Percentiles rank a stretch among this genome's conserved stretches.
phyloP scores from a whole-genome alignment of 1,140 invertebrate species.

The Drosophila pruinosa region DNA sequence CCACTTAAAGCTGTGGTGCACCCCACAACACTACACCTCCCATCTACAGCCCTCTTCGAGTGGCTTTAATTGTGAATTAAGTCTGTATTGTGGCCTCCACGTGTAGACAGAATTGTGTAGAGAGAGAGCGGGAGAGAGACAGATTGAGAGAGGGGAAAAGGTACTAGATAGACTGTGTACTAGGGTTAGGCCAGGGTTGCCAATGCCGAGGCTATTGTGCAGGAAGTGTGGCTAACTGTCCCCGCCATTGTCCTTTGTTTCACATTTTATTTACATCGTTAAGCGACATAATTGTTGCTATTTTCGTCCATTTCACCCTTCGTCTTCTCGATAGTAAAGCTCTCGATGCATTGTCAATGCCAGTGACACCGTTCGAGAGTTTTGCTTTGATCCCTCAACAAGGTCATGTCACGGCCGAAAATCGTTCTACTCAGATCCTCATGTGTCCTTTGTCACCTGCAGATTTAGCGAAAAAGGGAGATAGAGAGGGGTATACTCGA shows the following conservation, averaged over 20 bases:
- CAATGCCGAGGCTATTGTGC: conserved; percentile 74
- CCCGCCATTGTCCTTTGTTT: conserved; percentile 43
- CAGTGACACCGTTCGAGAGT: conserved; percentile 51
- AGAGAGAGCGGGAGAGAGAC: not conserved
- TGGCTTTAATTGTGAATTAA: conserved; percentile 83
- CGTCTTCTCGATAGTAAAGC: not conserved
- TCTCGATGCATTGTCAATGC: conserved; percentile 75
- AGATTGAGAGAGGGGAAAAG: not conserved
- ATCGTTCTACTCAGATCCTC: conserved; percentile 1
- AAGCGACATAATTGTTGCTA: conserved; percentile 75
- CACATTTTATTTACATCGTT: conserved; percentile 71
- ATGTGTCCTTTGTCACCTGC: conserved; percentile 33
- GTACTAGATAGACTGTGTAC: not conserved
- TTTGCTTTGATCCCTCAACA: conserved; percentile 57
- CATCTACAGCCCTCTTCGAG: conserved; percentile 46
- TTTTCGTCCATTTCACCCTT: conserved; percentile 47
- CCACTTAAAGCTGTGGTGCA: conserved; percentile 51
- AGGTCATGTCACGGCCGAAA: conserved; percentile 46
- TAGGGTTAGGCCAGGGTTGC: conserved; percentile 49
- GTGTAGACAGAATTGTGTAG: conserved; percentile 28
- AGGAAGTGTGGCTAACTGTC: conserved; percentile 43
- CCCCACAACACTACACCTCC: not conserved
- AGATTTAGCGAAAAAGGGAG: conserved; percentile 23
- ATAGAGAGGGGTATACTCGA: conserved; percentile 1
- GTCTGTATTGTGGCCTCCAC: conserved; percentile 76